Evolutionary conservation across 2,113 vertebrate genomes (phyloP), one percentile per base, ranked within the genome.

Genomic region (Rhea pennata): DNA sequence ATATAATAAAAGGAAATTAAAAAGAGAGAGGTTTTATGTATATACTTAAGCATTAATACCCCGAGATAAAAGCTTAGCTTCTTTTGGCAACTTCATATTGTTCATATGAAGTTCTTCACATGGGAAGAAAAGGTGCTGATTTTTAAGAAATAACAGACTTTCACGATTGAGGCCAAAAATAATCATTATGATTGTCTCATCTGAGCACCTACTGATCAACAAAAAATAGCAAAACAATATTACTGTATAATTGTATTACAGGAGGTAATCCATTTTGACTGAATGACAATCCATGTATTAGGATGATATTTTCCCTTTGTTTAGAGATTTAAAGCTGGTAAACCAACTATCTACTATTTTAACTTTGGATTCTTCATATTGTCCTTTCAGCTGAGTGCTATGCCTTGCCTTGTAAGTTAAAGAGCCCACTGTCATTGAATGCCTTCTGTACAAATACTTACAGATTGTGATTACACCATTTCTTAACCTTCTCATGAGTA

Each of bases 1-100:
- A 16, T 20, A 6, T 15, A 75, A 92, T 64, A 90, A 84, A 77
- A 72, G 15, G 42, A 87, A 65, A 80, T 78, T 58, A 70, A 70
- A 88, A 31, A 29, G 46, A 85, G 13, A 44, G 36, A 54, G 31
- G 1, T n/a, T 81, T 86, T 75, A 13, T 69, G 14, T 78, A 20
- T 12, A 46, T 33, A 54, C 53, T 83, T 76, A 91, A 79, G n/a
- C 19, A n/a, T 53, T 71, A 62, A 40, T 51, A 53, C 1, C 2
- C 39, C 40, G 24, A 91, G 96, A 87, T 61, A 72, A 67, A 93
- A 84, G 31, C 48, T 74, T 19, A n/a, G 50, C 15, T 87, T 78
- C 9, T 75, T 81, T 82, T 58, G 44, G 8, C 24, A 91, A 29
- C 14, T 95, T 79, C 19, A 76, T 15, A 9, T 62, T 76, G n/a